Conservation (phyloP, 1,140 invertebrate genomes). For the Sitobion miscanthi region DNA sequence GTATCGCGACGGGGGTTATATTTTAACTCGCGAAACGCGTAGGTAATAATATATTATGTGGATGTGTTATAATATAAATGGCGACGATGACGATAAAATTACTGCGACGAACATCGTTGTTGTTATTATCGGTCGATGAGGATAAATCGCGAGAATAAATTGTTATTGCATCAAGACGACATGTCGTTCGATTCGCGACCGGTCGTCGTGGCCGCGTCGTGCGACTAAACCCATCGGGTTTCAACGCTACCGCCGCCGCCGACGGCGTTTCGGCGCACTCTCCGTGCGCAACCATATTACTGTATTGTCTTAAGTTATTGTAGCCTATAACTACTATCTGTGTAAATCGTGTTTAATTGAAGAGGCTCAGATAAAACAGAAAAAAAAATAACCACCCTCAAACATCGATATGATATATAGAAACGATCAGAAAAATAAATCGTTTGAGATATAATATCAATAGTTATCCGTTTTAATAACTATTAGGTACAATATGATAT, state of each 20-base stretch:
- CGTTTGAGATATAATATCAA: no score
- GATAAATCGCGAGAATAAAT: no score
- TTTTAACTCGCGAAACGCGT: not conserved
- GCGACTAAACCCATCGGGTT: slow-evolving; percentile 27
- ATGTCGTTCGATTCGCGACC: not conserved
- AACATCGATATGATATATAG: no score
- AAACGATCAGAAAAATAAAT: no score
- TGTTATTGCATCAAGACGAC: not conserved
- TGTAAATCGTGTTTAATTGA: not conserved
- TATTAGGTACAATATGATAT: no score
- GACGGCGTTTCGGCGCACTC: slow-evolving; percentile 28
- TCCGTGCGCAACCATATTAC: slow-evolving; percentile 5
- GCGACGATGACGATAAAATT: not conserved
- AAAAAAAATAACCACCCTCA: not conserved
- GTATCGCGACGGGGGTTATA: not conserved
- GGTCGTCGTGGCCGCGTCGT: slow-evolving; percentile 28
- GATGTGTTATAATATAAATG: no score
- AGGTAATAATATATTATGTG: not conserved
- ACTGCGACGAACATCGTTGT: no score
- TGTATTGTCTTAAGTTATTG: not conserved
- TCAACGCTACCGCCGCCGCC: not conserved
- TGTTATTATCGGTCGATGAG: not conserved
- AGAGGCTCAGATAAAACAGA: not conserved
- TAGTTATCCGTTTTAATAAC: no score
- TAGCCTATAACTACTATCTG: not conserved